Evolutionary conservation across 2,888 invertebrate species (phyloP).

Genomic region (Chalcosyrphus nemorum): DNA sequence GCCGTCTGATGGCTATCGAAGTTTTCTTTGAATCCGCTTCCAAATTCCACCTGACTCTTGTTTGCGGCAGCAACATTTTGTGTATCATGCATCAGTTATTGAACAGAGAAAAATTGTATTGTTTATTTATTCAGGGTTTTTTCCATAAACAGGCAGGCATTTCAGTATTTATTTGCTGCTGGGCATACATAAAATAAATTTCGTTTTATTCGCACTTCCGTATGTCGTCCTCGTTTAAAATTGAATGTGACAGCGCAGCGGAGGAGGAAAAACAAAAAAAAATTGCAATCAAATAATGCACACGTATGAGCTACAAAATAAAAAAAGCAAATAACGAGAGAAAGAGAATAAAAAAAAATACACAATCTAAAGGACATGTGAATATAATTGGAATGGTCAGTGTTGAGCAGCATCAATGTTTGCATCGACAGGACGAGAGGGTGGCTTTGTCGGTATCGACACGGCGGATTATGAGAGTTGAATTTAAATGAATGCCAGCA

Average conservation of each 20-base stretch:
- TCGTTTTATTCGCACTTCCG: constrained; percentile 20
- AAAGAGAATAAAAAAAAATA: not conserved
- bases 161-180: constrained; percentile 15
- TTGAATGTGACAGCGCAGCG: constrained; percentile 16
- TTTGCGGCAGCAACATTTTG: not conserved
- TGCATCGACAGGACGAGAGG: not conserved
- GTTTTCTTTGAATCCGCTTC: not conserved
- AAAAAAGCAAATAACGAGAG: not conserved
- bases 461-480: not conserved
- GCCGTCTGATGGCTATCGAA: not conserved
- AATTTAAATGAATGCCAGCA: constrained; percentile 7
- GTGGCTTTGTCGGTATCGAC: not conserved
- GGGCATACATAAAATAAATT: constrained; percentile 12
- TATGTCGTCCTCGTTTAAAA: constrained; percentile 14
- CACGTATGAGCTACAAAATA: not conserved
- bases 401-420: not conserved
- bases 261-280: not conserved
- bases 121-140: constrained; percentile 16
- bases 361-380: constrained; percentile 4
- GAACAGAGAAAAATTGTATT: not conserved
- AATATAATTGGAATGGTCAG: constrained; percentile 23
- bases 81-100: not conserved
- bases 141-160: not conserved
- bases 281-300: constrained; percentile 11
- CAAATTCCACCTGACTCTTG: constrained; percentile 19